phyloP scores from a whole-genome alignment of 2,797 vertebrate genomes.

The Falco novaeseelandiae region DNA sequence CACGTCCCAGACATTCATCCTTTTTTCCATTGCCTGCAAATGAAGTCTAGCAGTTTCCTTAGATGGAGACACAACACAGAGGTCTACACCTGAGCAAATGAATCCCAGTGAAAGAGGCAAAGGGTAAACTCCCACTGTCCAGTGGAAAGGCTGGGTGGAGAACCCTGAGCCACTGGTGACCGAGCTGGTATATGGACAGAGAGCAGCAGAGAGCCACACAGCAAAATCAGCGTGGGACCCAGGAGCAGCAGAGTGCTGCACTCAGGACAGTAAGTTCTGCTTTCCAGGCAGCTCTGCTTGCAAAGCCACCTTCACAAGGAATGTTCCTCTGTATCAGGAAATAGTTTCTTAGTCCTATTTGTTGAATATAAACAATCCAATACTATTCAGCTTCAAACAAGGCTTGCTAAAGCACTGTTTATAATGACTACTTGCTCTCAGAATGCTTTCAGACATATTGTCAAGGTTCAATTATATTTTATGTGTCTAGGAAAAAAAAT shows the following conservation, averaged over 20 bases:
- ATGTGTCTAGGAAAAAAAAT: background rate
- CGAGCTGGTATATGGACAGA: accelerated
- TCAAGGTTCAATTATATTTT: background rate
- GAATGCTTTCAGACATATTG: background rate
- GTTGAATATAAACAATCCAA: background rate
- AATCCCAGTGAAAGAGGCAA: background rate
- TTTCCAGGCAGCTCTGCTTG: background rate
- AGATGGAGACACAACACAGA: background rate
- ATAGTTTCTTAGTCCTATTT: background rate
- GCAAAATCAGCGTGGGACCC: background rate
- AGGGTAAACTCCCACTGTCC: background rate
- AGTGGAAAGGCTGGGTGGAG: background rate
- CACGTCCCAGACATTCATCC: background rate
- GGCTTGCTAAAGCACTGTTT: background rate
- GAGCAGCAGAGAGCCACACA: background rate
- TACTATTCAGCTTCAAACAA: background rate
- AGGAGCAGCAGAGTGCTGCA: background rate
- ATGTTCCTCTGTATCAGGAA: background rate
- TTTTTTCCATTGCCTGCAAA: background rate
- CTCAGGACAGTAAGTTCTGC: background rate
- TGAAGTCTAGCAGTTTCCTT: background rate
- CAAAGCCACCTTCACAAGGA: background rate
- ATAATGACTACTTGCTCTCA: background rate
- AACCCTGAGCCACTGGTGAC: background rate
- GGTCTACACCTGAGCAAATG: background rate